phyloP scores from a whole-genome alignment of 2,888 invertebrate species.

The Phasia obesa region DNA sequence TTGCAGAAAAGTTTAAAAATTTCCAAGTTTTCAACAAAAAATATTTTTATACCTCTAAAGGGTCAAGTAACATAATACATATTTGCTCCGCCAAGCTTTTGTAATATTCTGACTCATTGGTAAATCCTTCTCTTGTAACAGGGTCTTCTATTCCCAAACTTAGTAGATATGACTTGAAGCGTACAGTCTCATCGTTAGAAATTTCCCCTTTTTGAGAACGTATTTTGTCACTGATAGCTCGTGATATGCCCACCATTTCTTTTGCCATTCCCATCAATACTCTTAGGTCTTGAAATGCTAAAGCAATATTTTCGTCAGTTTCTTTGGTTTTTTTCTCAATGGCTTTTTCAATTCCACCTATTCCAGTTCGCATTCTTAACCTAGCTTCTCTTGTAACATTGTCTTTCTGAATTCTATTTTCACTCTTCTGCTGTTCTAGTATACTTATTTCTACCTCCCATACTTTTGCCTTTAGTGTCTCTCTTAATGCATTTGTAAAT shows the following conservation, averaged over 20 bases:
- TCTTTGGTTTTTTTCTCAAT: slow-evolving; percentile 95
- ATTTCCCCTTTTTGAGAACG: slow-evolving; percentile 97
- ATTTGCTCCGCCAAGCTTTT: slow-evolving; percentile 93
- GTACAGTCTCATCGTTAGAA: slow-evolving; percentile 97
- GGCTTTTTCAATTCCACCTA: slow-evolving; percentile 97
- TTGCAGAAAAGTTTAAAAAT: neutral
- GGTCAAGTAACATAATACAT: slow-evolving; percentile 90
- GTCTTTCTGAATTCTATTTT: neutral
- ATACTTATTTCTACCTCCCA: slow-evolving; percentile 84
- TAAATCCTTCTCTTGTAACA: slow-evolving; percentile 95
- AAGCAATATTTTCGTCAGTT: slow-evolving; percentile 94
- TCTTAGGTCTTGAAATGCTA: slow-evolving; percentile 97
- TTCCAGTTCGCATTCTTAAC: slow-evolving; percentile 92
- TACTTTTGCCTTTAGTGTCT: slow-evolving; percentile 85
- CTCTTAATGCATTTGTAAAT: slow-evolving; percentile 86
- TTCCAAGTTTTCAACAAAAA: neutral
- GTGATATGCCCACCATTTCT: slow-evolving; percentile 97
- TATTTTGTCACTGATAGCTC: slow-evolving; percentile 95
- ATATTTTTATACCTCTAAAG: slow-evolving; percentile 86
- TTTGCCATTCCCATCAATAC: slow-evolving; percentile 98
- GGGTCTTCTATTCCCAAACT: slow-evolving; percentile 99
- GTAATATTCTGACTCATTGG: slow-evolving; percentile 93
- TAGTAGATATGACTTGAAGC: slow-evolving; percentile 97
- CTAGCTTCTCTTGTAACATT: slow-evolving; percentile 22
- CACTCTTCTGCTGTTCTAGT: neutral